Base-by-base conservation (phyloP, 1,140 invertebrate genomes). In the Diploscapter pachys region DNA sequence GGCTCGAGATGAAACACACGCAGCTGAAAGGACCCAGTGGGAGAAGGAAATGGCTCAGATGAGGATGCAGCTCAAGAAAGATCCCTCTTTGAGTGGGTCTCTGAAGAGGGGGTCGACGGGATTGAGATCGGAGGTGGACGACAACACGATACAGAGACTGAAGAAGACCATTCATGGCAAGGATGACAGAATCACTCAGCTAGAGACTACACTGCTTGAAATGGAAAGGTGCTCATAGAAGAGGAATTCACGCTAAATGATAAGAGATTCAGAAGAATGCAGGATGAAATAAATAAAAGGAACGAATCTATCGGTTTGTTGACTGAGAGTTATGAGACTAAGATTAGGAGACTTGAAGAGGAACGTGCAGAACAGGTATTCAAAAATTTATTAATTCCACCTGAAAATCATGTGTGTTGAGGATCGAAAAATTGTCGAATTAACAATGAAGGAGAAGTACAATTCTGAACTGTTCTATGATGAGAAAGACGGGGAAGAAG, bases 11-110 rank as follows among this genome's bases (percentile, higher is more conserved):
- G 75, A 78, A 63, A 63, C 66, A 52, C 54, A 63, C 50, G 59
- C 67, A 51, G 52, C 71, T 9, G 76, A 78, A 61, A 66, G 76
- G 50, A 72, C 76, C 52, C 76, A 78, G 64, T 78, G 72, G 66
- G 76, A 78, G 61, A 78, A 74, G 76, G 76, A 78, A 67, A 73
- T 78, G 31, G 75, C 76, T 6, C 76, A 78, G 67, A 59, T 75
- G 55, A 78, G 69, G 67, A 78, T 78, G 76, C 72, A 78, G 50
- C 49, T 71, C 11, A 78, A 78, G 51, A 72, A 72, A 55, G 66
- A 73, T 53, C 50, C 68, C n/a, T 74, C 72, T 4, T 11, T 74
- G 51, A 54, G 50, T 6, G 67, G 68, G 11, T 57, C 66, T 9
- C 52, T 74, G 5, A 74, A 74, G 70, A 52, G 66, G 9, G 31